Percentiles rank a stretch among this genome's conserved stretches.
Evolutionary conservation across 2,113 vertebrate genomes (phyloP).

Genomic region (Apteryx owenii): DNA sequence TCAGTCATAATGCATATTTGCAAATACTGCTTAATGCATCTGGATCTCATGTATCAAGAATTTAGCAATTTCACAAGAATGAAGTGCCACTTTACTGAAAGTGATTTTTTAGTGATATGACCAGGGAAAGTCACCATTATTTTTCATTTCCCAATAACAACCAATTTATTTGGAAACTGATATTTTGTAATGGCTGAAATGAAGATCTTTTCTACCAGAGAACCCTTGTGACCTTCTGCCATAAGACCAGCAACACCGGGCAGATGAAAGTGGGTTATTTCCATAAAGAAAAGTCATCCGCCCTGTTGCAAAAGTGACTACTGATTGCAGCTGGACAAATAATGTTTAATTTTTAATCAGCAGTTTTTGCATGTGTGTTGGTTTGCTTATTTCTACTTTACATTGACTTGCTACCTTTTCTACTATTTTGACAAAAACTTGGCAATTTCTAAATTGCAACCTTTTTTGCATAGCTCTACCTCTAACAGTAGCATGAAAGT

Average conservation of each 20-base stretch:
- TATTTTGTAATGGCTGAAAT: constrained; percentile 16
- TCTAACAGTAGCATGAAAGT: neutral
- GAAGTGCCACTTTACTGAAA: neutral
- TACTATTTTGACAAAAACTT: neutral
- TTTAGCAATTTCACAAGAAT: constrained; percentile 35
- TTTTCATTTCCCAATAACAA: constrained; percentile 29
- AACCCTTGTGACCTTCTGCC: neutral
- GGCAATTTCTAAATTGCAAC: neutral
- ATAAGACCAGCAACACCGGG: neutral
- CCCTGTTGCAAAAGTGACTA: neutral
- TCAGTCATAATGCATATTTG: neutral
- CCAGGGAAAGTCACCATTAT: neutral
- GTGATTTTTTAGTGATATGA: neutral
- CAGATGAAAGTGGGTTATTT: neutral
- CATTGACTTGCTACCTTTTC: neutral
- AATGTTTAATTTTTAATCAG: neutral
- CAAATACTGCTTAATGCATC: neutral
- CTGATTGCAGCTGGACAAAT: neutral
- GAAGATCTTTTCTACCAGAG: neutral
- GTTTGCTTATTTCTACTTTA: neutral
- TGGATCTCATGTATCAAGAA: neutral
- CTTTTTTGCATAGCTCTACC: neutral
- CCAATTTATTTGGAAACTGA: neutral
- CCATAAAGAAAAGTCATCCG: neutral
- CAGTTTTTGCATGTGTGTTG: neutral